Base-by-base conservation (phyloP, 2,888 invertebrate species). In the Scaptomyza cyrtandrae region DNA sequence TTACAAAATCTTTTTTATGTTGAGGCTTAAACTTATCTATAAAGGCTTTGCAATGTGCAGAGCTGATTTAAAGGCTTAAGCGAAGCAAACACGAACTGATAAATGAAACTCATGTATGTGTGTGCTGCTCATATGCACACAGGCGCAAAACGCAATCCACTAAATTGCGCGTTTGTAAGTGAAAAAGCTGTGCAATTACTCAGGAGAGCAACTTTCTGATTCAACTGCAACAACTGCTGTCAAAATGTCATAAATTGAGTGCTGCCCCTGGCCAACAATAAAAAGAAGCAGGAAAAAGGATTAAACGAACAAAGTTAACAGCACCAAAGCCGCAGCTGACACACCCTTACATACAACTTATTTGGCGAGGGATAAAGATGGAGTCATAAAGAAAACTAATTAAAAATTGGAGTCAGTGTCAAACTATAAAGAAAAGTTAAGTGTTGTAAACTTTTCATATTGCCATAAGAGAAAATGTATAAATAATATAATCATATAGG, bases 211-310 rank as follows among this genome's bases (percentile, higher is more conserved):
- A 80, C 83, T 83, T 88, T 79, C 72, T 77, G 86, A 88, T 88
- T 88, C 88, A 79, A 82, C 88, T 86, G 88, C 84, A 86, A 86
- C 73, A 85, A 85, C 85, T 88, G 85, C 85, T 85, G 89, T 84
- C 85, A 86, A 88, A 85, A 86, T 88, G 85, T 85, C 85, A 85
- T 84, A 86, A 86, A 88, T 86, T 88, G 89, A 88, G 87, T 78
- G 55, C 63, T 52, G 55, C 54, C 56, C 19, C 65, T 62, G 71
- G 57, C 69, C 48, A 63, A 52, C 69, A 75, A 69, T 67, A 63
- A 64, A 70, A 68, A 53, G 68, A 44, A 54, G 41, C 61, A 58
- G 58, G 50, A 64, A 70, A 66, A 57, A 60, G 37, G 56, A 53
- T 50, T 53, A 56, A 64, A 43, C 6, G 60, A 48, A 39, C 50